Percentiles rank a stretch among this genome's conserved stretches.
Conservation (phyloP, 2,113 vertebrate genomes). For the Felis chaus region DNA sequence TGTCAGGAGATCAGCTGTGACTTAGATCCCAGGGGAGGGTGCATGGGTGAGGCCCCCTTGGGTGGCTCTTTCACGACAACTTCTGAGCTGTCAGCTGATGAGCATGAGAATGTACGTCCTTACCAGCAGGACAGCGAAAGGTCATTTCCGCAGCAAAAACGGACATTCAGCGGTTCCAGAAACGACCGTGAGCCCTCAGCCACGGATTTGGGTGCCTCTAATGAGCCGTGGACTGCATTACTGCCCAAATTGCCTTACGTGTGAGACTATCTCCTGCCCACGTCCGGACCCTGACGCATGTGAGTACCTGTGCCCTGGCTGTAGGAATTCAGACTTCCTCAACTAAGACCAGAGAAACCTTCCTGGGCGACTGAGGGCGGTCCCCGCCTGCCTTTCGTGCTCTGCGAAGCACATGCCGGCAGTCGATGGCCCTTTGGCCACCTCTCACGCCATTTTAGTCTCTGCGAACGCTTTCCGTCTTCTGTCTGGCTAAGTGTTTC, state of each 20-base stretch:
- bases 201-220: not conserved
- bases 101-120: rapidly evolving
- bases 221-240: not conserved
- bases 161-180: no score
- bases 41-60: not conserved
- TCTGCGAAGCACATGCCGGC: not conserved
- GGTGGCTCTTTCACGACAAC: not conserved
- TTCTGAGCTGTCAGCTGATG: not conserved
- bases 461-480: not conserved
- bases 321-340: not conserved
- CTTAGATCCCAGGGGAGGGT: not conserved
- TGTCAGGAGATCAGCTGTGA: not conserved
- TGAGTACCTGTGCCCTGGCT: not conserved
- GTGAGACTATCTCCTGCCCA: not conserved
- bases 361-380: not conserved
- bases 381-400: not conserved
- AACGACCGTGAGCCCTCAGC: not conserved
- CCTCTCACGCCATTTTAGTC: not conserved
- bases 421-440: not conserved
- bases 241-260: no score
- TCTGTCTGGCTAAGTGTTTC: not conserved
- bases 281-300: not conserved
- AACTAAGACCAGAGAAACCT: not conserved
- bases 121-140: no score
- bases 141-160: no score